Evolutionary conservation across 2,797 vertebrate species (phyloP), one percentile per base, ranked within the genome.

Genomic region (Pantherophis alleghaniensis): DNA sequence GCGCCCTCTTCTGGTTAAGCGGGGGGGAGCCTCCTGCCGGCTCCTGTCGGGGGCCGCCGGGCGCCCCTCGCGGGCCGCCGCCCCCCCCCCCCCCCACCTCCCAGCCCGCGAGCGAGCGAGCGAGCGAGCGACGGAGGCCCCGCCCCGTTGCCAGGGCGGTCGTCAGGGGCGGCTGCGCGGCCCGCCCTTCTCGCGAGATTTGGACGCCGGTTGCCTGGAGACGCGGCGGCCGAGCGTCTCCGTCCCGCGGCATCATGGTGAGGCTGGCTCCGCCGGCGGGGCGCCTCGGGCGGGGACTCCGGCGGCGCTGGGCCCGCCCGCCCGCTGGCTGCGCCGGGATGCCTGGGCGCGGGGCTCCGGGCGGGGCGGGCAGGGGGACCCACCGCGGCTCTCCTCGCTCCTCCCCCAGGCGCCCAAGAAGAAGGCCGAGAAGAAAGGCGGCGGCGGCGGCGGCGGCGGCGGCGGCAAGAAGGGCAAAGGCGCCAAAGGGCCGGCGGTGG

Each of bases 401-500:
- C 0, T 12, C 47, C 90, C 53, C 3, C 7, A 98, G 98, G 97
- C 98, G 0, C 98, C 98, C 83, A 98, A 98, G 97, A 98, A 97
- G 96, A 98, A 98, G 94, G 96, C 0, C 0, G 96, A 93, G 11
- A 93, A 93, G 96, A 98, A 98, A 94, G 96, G 61, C 0, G 93
- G 0, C 0, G 96, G 60, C 55, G 55, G 51, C 56, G 56, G 87
- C 0, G 92, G 0, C 0, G n/a, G n/a, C 32, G 93, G 0, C 0
- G 96, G 87, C 0, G 92, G 0, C 0, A 97, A 95, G 26, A 98
- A 98, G 89, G 96, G 95, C 47, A 97, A 93, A 93, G 96, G 55
- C 87, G 94, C n/a, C 95, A 98, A 96, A 93, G 96, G 89, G 14
- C 90, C 92, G 0, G 89, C 95, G 0, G 88, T 97, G 51, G 97